Base-by-base conservation (phyloP, 2,797 vertebrate genomes). In the Coccyzus lansbergi region DNA sequence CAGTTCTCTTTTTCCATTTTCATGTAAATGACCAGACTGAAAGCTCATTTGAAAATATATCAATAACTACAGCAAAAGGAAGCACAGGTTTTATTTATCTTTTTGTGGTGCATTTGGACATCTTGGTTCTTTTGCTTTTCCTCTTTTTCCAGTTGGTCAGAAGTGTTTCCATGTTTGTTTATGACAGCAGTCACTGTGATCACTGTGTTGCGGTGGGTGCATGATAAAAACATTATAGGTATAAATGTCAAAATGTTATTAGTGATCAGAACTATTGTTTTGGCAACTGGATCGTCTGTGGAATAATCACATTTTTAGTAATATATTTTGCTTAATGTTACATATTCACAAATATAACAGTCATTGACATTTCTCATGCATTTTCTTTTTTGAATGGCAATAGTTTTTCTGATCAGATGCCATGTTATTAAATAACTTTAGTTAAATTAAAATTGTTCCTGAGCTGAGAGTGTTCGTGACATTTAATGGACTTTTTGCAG, bases 361-460 rank as follows among this genome's bases (percentile, higher is more conserved):
- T 60, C 29, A 16, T 9, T 83, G 25, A 70, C 64, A 86, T 83
- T 83, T 78, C 15, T 51, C 20, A 8, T 78, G 42, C 22, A 40
- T 72, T 86, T 87, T 78, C 12, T 89, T 81, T 91, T 93, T 71
- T 59, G 29, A 81, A 69, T 7, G 12, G 85, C 85, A 81, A 48
- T 64, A 12, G 14, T 52, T 92, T 86, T 92, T 9, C 28, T 85
- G 91, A 69, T 93, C 89, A 90, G 58, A n/a, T 88, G 68, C 34
- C 52, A 25, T 28, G 64, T 56, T 91, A 85, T 88, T 88, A 78
- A 88, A 81, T 55, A 91, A 62, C 65, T 83, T 92, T 78, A 91
- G 58, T 68, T 83, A 92, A 90, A 94, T 92, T 96, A 83, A 92
- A 95, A 90, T 90, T 65, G 38, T 33, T 72, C 51, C 51, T 83